Base-by-base conservation (phyloP, 2,797 vertebrate genomes). In the Sternotherus odoratus region DNA sequence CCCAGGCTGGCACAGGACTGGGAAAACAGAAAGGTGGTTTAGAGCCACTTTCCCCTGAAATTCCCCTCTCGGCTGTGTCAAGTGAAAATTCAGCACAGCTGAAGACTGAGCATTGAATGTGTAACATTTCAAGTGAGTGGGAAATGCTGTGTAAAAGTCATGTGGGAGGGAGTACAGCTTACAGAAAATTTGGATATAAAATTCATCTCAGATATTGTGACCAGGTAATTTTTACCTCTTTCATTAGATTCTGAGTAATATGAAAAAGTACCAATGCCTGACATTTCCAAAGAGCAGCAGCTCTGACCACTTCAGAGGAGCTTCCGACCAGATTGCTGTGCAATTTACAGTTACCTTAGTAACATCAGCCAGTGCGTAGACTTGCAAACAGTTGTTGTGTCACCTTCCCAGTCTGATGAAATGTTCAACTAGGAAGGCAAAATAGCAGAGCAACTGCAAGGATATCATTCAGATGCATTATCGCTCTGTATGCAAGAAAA, bases 331-430 rank as follows among this genome's bases (percentile, higher is more conserved):
- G 87, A 92, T 83, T 91, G 82, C 85, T 49, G 69, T 66, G 81
- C 85, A 77, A 74, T 93, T 87, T 91, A 78, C 81, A 85, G 96
- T 96, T 97, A 89, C 96, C 94, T 86, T 95, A 91, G 94, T 91
- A 97, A 95, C 90, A 87, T 50, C 82, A 93, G 75, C 4, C 84
- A 77, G 87, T 43, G 54, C 1, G 26, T 50, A 86, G 89, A 63
- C 84, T 95, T 83, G 84, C 85, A 95, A 95, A 96, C 87, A 93
- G 79, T 86, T 86, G 69, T 91, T 87, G 53, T 93, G 91, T 83
- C 83, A 93, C 90, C 87, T 94, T 85, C 80, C 91, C 94, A 90
- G 49, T 91, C 91, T 89, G 78, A 87, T 90, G n/a, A 69, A 85
- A 39, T 72, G 26, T 57, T 77, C 43, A 86, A 63, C 53, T 74